Conservation (phyloP, 2,113 vertebrate genomes). For the Macrotis lagotis region DNA sequence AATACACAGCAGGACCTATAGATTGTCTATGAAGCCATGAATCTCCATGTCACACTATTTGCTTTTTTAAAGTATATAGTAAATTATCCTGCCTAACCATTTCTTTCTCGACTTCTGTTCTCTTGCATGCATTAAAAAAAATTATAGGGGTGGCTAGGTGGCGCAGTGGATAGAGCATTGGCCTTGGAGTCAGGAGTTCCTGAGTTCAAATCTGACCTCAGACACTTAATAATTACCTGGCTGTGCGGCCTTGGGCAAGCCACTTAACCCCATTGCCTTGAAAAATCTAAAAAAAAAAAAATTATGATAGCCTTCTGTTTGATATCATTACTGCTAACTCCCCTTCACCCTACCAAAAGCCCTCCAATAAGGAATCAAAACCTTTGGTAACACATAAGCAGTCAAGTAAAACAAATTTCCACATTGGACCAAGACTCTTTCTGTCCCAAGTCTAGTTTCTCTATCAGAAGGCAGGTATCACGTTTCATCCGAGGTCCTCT, state of each 20-base stretch:
- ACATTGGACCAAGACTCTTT: not conserved
- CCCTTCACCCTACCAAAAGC: not conserved
- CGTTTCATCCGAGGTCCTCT: not conserved
- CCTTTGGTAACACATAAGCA: not conserved
- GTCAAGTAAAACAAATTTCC: not conserved
- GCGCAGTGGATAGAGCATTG: too few species aligned
- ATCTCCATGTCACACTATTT: not conserved
- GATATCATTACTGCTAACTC: not conserved
- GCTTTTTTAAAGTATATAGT: not conserved
- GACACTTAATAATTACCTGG: too few species aligned
- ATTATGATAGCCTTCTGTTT: not conserved
- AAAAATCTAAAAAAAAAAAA: too few species aligned
- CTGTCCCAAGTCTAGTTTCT: not conserved
- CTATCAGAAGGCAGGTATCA: not conserved
- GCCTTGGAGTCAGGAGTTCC: too few species aligned
- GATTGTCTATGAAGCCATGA: not conserved
- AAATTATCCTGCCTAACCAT: not conserved
- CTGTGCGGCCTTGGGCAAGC: too few species aligned
- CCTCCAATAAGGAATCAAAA: not conserved
- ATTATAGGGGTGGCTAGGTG: too few species aligned
- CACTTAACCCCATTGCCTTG: too few species aligned
- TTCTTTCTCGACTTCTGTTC: not conserved
- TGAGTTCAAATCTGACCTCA: too few species aligned
- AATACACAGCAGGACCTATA: not conserved
- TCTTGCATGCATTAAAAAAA: not conserved